A percentile compares a stretch with the other conserved stretches of the same genome.
phyloP scores from a whole-genome alignment of 2,888 invertebrate genomes.

The Phasia obesa region DNA sequence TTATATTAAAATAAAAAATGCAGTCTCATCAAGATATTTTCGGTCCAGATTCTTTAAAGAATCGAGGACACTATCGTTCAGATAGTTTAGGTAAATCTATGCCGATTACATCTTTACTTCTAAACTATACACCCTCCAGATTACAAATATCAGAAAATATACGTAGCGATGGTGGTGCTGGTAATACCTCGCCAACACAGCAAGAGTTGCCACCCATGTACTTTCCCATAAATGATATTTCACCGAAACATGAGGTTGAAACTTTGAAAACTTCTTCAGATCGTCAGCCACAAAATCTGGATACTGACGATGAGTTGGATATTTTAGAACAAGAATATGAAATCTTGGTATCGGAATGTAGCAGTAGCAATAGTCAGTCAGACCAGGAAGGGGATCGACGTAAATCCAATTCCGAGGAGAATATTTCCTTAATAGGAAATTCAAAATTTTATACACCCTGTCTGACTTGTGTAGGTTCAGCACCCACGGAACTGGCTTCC shows the following conservation, averaged over 20 bases:
- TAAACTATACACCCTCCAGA: conserved; percentile 75
- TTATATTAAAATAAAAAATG: conserved; percentile 63
- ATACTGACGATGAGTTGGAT: conserved; percentile 69
- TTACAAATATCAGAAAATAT: conserved; percentile 65
- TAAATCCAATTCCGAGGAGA: conserved; percentile 60
- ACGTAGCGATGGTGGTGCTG: conserved; percentile 72
- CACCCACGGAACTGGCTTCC: conserved; percentile 68
- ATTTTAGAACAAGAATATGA: conserved; percentile 71
- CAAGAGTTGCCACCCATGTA: conserved; percentile 77
- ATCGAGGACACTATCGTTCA: conserved; percentile 78
- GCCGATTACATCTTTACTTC: conserved; percentile 80
- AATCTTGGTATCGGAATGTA: conserved; percentile 72
- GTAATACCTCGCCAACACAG: conserved; percentile 73
- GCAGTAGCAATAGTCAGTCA: conserved; percentile 68
- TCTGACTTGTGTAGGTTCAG: conserved; percentile 74
- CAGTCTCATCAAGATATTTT: conserved; percentile 74
- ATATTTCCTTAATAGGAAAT: conserved; percentile 71
- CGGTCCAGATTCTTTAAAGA: conserved; percentile 68
- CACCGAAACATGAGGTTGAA: neutral
- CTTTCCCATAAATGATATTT: conserved; percentile 72
- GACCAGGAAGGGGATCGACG: conserved; percentile 53
- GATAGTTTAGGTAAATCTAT: conserved; percentile 81
- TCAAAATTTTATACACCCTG: conserved; percentile 74
- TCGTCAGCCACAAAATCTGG: conserved; percentile 4
- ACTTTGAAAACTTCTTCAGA: neutral